Evolutionary conservation across 2,797 vertebrate species (phyloP), one percentile per base, ranked within the genome.

Genomic region (Manis javanica): DNA sequence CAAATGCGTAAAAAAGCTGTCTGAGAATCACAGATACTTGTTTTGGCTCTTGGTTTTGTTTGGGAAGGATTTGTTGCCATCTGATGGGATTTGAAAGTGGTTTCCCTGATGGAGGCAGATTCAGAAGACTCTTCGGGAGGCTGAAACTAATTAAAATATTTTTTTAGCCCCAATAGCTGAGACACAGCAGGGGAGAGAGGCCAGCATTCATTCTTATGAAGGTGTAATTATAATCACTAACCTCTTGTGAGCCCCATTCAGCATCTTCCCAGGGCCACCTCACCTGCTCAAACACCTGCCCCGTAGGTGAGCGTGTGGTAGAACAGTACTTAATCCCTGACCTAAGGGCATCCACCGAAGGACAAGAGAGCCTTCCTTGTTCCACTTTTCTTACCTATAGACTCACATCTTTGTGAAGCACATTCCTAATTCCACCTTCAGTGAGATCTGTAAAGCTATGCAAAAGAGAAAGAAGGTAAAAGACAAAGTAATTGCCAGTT

Each of bases 121-220:
- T 87, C 11, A 1, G 75, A 96, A 95, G 68, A 85, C 31, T 75
- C 34, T 85, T 94, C 87, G n/a, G 77, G 91, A 95, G 95, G 79
- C 81, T 90, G 59, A 94, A 93, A 87, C 66, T 92, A 96, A 97
- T 97, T 95, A 97, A 97, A 97, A 94, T 93, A 96, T 95, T 96
- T 96, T 89, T 93, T 96, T 91, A 55, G 31, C 57, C 51, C 71
- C 84, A 10, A 21, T 34, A 94, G 89, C 96, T 91, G 90, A 82
- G 94, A 89, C 51, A 3, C 77, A 6, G 75, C 79, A 91, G 79
- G 55, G 66, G 37, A 97, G 57, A 68, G 42, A 75, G 39, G 34
- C n/a, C 86, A 84, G 55, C 69, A 18, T 94, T 94, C 57, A 2
- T 78, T 90, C 92, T 93, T 94, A 85, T 37, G 72, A 84, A 85